phyloP scores from a whole-genome alignment of 2,888 invertebrate species.

The Eupithecia dodoneata region DNA sequence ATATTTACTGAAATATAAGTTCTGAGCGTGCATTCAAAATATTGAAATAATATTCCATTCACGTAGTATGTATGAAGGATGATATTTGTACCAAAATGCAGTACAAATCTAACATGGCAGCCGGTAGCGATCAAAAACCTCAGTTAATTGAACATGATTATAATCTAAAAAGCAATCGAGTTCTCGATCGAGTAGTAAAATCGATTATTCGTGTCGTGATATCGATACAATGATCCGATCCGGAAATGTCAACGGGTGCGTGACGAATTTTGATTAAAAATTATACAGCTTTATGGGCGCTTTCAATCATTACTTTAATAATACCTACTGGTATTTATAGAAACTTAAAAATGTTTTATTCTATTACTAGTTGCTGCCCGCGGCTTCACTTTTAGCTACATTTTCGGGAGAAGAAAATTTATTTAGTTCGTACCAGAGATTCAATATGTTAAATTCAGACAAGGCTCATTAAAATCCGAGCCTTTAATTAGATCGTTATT shows the following conservation, averaged over 20 bases:
- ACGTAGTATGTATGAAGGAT: too few species aligned
- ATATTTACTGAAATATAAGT: too few species aligned
- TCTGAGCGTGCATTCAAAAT: neutral
- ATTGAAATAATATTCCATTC: too few species aligned
- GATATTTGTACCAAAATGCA: neutral
- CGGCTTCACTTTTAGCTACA: neutral
- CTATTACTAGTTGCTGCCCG: neutral
- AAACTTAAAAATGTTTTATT: neutral
- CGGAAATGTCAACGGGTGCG: slow-evolving; percentile 50
- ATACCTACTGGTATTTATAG: neutral
- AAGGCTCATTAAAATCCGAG: neutral
- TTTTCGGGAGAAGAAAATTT: neutral
- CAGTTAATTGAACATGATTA: slow-evolving; percentile 31
- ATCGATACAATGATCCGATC: slow-evolving; percentile 47
- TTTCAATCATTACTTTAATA: slow-evolving; percentile 18
- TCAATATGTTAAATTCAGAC: too few species aligned
- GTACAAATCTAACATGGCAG: neutral
- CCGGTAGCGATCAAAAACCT: slow-evolving; percentile 25
- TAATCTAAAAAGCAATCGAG: slow-evolving; percentile 32
- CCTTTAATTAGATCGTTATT: too few species aligned
- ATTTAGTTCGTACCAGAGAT: too few species aligned
- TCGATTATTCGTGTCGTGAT: slow-evolving; percentile 43
- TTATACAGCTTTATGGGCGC: slow-evolving; percentile 43
- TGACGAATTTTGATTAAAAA: slow-evolving; percentile 57
- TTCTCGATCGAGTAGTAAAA: slow-evolving; percentile 45